These are phyloP conservation scores for Choloepus hoffmanni DNA, from an alignment of 2,113 vertebrate genomes.

Conservation along the genomic window DNA sequence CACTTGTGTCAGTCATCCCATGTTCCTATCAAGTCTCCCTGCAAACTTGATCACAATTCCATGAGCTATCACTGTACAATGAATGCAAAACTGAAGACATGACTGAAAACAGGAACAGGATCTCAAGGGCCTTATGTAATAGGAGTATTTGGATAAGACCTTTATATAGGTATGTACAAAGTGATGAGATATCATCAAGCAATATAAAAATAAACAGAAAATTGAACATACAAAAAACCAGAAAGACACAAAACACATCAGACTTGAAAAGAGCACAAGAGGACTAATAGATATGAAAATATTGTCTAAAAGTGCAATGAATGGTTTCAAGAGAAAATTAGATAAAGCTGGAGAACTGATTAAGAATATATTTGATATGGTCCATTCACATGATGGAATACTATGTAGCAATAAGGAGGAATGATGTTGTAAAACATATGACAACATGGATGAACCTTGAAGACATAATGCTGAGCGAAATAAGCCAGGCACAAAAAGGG, in stretches of 20 bases:
- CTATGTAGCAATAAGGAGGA: too few relatives aligned
- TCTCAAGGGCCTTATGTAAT: background rate
- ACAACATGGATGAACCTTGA: too few relatives aligned
- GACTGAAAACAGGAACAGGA: background rate
- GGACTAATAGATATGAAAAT: background rate
- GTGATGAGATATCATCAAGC: background rate
- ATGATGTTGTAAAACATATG: too few relatives aligned
- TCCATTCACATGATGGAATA: too few relatives aligned
- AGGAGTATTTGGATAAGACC: background rate
- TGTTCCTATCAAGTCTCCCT: background rate
- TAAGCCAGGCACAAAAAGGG: too few relatives aligned
- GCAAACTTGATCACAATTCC: background rate
- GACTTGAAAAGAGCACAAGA: background rate
- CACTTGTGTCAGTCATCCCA: too few relatives aligned
- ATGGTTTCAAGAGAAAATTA: background rate
- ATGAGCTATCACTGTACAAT: background rate
- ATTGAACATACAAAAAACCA: background rate
- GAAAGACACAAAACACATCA: background rate
- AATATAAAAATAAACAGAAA: background rate
- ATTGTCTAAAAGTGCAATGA: background rate
- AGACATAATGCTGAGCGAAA: too few relatives aligned
- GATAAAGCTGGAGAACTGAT: background rate
- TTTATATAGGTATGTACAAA: background rate
- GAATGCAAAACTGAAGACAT: background rate
- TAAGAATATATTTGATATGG: too few relatives aligned